These are phyloP conservation scores for Hemistola chrysoprasaria DNA, from an alignment of 2,888 invertebrate genomes.

Conservation along the genomic window DNA sequence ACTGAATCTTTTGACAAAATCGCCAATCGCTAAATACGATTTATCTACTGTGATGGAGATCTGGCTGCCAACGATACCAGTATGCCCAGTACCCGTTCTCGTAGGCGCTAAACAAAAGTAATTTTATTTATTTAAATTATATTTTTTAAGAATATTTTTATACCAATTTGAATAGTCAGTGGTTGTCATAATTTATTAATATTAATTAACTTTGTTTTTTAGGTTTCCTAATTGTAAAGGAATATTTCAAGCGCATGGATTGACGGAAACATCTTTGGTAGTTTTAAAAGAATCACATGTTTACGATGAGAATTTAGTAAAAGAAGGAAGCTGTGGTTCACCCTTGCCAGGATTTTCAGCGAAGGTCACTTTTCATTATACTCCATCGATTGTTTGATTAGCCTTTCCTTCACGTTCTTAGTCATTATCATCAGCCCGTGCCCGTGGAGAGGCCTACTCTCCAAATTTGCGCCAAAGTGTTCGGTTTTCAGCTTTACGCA, in stretches of 20 bases:
- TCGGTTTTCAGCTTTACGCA: too few relatives aligned
- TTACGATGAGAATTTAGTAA: constrained; percentile 20
- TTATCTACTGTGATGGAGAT: constrained; percentile 47
- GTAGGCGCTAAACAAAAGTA: too few relatives aligned
- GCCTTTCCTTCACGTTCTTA: too few relatives aligned
- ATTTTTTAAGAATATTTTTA: too few relatives aligned
- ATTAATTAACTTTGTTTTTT: not conserved
- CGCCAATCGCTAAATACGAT: constrained; percentile 54
- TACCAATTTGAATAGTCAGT: too few relatives aligned
- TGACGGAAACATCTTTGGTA: constrained; percentile 60
- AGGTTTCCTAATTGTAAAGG: constrained; percentile 58
- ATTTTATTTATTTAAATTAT: not conserved
- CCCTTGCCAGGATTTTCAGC: constrained; percentile 49
- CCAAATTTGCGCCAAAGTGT: too few relatives aligned
- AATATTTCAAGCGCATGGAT: constrained; percentile 62
- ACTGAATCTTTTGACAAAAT: constrained; percentile 55
- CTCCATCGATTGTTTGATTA: too few relatives aligned
- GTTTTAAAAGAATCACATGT: constrained; percentile 48
- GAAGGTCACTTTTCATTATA: too few relatives aligned
- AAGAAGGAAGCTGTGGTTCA: constrained; percentile 56
- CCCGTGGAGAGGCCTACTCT: too few relatives aligned
- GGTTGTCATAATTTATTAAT: too few relatives aligned
- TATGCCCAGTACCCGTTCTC: too few relatives aligned
- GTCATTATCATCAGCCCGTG: too few relatives aligned
- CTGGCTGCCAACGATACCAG: constrained; percentile 21